Base-by-base conservation (phyloP, 2,113 vertebrate species). In the Microtus montanus region DNA sequence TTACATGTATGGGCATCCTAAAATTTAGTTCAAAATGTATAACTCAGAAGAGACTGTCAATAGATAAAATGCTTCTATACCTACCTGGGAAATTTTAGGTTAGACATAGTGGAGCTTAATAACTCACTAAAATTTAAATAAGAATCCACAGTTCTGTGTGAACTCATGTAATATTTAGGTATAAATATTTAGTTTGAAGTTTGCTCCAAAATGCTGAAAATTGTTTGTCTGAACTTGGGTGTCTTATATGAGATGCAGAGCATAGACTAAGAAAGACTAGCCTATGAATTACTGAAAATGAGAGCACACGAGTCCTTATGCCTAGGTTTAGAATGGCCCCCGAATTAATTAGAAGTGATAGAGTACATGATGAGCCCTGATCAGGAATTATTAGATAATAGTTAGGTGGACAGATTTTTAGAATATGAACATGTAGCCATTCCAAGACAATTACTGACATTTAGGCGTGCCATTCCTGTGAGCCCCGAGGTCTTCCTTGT, bases 21-120 rank as follows among this genome's bases (percentile, higher is more conserved):
- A 86, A 96, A 73, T 92, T 92, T 96, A 87, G 44, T 26, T 66
- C 77, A 73, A 61, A 95, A 74, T 94, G 70, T 91, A 87, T 89
- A 73, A 35, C 54, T 93, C 90, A 85, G 54, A 87, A 93, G 61
- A 92, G 33, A 58, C 91, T 49, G 82, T 92, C 41, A 93, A 0
- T 89, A 93, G 90, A 44, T 94, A 87, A 82, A 83, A 71, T 93
- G 35, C 63, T 93, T 92, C 95, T 86, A 89, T 80, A 71, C 80
- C 10, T 11, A 91, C 35, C 35, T 77, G 41, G 44, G 84, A 92
- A 90, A 94, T 87, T 92, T 96, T 96, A 88, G 90, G 30, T 47
- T 92, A 87, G 70, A 17, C 8, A 38, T 85, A 96, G 44, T 83
- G 26, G 41, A 91, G 24, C 24, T 86, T 95, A 87, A 22, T 92